These are phyloP conservation scores for Garrulus glandarius DNA, from an alignment of 2,797 vertebrate species.

Conservation along the genomic window DNA sequence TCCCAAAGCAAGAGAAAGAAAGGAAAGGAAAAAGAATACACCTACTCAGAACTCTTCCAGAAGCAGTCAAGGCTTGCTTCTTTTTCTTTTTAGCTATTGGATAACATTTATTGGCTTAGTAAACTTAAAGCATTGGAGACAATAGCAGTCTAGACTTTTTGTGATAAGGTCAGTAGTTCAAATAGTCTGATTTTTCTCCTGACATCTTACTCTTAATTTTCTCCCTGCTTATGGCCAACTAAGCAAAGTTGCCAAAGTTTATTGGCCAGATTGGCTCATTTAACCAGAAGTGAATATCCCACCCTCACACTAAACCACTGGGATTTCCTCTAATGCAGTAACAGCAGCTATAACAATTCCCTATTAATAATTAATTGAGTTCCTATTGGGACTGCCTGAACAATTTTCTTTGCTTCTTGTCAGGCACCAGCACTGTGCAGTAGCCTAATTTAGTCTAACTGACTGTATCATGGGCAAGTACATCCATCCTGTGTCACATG, in stretches of 20 bases:
- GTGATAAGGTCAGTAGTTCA: neutral
- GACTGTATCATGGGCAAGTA: neutral
- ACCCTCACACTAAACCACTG: neutral
- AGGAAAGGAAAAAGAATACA: neutral
- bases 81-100: neutral
- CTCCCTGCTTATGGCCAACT: neutral
- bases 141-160: constrained; percentile 18
- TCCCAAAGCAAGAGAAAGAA: neutral
- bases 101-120: constrained; percentile 25
- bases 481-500: neutral
- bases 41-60: neutral
- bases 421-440: neutral
- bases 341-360: neutral
- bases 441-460: neutral
- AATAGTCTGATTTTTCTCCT: constrained; percentile 19
- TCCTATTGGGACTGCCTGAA: neutral
- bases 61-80: neutral
- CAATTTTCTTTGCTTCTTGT: constrained; percentile 12
- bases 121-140: constrained; percentile 1
- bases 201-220: constrained; percentile 31
- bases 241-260: neutral
- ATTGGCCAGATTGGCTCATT: constrained; percentile 29
- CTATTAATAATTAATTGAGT: constrained; percentile 11
- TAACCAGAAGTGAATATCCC: constrained; percentile 1
- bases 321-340: neutral